Evolutionary conservation across 2,888 invertebrate genomes (phyloP).

Genomic region (Lepidonotus clava): DNA sequence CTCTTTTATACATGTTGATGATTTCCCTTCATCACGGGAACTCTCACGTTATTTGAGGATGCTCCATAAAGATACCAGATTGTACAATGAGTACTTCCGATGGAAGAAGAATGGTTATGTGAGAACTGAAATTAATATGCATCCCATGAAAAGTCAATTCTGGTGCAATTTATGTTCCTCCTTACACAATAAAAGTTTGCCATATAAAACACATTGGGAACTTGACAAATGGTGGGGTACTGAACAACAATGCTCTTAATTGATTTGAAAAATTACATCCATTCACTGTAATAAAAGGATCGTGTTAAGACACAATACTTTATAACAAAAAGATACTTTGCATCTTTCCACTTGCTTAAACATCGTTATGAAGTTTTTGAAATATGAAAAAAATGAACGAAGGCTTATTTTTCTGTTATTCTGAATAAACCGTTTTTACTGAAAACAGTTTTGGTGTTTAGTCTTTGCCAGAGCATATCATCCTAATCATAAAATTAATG

Average conservation of each 20-base stretch:
- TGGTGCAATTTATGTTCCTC: constrained; percentile 92
- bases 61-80: constrained; percentile 91
- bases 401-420: too few relatives aligned
- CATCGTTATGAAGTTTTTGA: too few relatives aligned
- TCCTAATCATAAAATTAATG: too few relatives aligned
- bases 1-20: constrained; percentile 97
- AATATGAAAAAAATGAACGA: too few relatives aligned
- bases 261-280: background rate
- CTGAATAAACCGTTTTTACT: too few relatives aligned
- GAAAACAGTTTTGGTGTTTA: too few relatives aligned
- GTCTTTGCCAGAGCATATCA: too few relatives aligned
- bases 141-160: constrained; percentile 86
- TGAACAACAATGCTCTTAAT: constrained; percentile 37
- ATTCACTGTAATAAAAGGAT: too few relatives aligned
- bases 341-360: too few relatives aligned
- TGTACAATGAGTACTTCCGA: constrained; percentile 96
- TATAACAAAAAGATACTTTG: too few relatives aligned
- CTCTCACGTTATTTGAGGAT: constrained; percentile 92
- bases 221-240: constrained; percentile 54
- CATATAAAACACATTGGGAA: constrained; percentile 6
- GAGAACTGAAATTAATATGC: constrained; percentile 45
- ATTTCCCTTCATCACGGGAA: constrained; percentile 92
- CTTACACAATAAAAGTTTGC: constrained; percentile 60
- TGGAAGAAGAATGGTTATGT: constrained; percentile 95
- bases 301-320: too few relatives aligned